phyloP scores from a whole-genome alignment of 2,797 vertebrate genomes.

The Labroides dimidiatus region DNA sequence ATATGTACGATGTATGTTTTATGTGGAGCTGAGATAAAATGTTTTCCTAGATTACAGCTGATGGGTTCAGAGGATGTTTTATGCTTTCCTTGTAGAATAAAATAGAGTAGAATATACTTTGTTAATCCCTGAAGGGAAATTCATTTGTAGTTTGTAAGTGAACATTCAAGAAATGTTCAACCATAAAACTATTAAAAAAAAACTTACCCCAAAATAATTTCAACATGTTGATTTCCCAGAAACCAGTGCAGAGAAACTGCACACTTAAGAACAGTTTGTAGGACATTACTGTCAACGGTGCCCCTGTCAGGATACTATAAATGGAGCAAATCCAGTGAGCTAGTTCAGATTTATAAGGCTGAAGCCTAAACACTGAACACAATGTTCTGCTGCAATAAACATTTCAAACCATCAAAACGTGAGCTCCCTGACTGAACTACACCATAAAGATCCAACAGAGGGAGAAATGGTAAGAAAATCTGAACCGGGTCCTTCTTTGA shows the following conservation, averaged over 20 bases:
- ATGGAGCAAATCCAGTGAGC: not conserved
- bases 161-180: not conserved
- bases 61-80: not conserved
- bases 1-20: no score
- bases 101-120: no score
- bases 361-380: no score
- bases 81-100: no score
- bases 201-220: slow-evolving; percentile 1
- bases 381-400: no score
- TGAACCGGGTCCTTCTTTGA: slow-evolving; percentile 4
- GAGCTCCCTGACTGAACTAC: no score
- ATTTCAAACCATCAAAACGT: no score
- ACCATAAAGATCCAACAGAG: not conserved
- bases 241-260: slow-evolving; percentile 12
- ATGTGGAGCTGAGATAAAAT: not conserved
- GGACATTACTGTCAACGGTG: not conserved
- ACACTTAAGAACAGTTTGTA: slow-evolving; percentile 22
- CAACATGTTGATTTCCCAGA: slow-evolving; percentile 5
- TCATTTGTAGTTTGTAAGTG: no score
- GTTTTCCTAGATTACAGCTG: not conserved
- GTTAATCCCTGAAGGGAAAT: no score
- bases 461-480: slow-evolving; percentile 13
- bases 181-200: not conserved
- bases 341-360: no score
- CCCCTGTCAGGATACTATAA: slow-evolving; percentile 5